Conservation (phyloP, 2,113 vertebrate genomes). For the Meleagris gallopavo region DNA sequence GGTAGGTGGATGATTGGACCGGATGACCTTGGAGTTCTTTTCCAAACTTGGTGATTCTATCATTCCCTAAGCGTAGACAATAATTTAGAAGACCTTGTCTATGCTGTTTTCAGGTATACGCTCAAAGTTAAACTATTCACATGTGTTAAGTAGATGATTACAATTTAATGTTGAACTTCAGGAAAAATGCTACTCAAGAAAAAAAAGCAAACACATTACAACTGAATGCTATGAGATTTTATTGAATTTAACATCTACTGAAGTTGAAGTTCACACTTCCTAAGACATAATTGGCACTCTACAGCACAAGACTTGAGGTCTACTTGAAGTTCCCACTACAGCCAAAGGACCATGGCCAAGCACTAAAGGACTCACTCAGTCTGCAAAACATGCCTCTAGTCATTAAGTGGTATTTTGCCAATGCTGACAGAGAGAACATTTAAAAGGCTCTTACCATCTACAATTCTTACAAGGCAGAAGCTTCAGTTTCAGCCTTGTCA, state of each 20-base stretch:
- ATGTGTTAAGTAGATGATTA: neutral
- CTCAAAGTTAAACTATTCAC: neutral
- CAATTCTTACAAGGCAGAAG: neutral
- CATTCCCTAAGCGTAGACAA: neutral
- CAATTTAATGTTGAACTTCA: neutral
- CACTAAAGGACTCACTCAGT: neutral
- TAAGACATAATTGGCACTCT: neutral
- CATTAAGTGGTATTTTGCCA: neutral
- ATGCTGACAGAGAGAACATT: rapidly evolving
- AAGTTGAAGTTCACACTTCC: neutral
- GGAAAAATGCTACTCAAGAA: neutral
- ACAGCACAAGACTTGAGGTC: neutral
- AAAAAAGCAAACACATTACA: neutral
- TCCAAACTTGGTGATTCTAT: no score
- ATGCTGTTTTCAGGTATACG: neutral
- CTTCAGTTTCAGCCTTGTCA: neutral
- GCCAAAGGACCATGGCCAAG: neutral
- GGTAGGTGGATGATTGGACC: no score
- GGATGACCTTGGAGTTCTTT: no score
- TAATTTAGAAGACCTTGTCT: neutral
- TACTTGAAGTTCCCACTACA: neutral
- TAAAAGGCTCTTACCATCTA: neutral
- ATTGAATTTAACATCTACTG: neutral
- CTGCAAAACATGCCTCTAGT: neutral
- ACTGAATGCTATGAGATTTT: neutral